These are phyloP conservation scores for Helobdella robusta DNA, from an alignment of 2,888 invertebrate species.

Conservation along the genomic window DNA sequence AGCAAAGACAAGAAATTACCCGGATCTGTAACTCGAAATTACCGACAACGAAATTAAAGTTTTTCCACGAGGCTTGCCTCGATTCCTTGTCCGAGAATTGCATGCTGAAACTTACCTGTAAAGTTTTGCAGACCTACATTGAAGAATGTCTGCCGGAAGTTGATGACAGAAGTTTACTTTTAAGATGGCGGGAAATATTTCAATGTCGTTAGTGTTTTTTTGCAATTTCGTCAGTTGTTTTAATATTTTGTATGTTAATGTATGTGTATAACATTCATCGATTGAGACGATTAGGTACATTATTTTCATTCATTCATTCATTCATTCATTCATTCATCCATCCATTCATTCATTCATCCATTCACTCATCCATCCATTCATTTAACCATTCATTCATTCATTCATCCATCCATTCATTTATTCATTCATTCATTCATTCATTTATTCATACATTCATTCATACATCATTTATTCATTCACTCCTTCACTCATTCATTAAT, in stretches of 20 bases:
- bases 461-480: no score
- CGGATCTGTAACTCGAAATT: not conserved
- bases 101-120: not conserved
- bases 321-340: no score
- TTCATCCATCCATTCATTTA: no score
- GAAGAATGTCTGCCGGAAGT: not conserved
- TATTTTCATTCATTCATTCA: no score
- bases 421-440: no score
- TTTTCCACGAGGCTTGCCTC: not conserved
- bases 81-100: not conserved
- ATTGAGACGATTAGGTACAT: no score
- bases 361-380: no score
- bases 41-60: not conserved
- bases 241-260: not conserved
- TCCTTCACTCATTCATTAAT: no score
- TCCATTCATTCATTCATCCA: no score
- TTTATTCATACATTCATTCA: no score
- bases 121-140: not conserved
- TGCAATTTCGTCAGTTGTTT: not conserved
- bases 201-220: constrained; percentile 7
- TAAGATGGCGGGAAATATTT: constrained; percentile 1
- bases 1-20: no score
- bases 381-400: no score
- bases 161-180: not conserved
- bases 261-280: not conserved